Base-by-base conservation (phyloP, 2,113 vertebrate species). In the Lucifuga dentata region DNA sequence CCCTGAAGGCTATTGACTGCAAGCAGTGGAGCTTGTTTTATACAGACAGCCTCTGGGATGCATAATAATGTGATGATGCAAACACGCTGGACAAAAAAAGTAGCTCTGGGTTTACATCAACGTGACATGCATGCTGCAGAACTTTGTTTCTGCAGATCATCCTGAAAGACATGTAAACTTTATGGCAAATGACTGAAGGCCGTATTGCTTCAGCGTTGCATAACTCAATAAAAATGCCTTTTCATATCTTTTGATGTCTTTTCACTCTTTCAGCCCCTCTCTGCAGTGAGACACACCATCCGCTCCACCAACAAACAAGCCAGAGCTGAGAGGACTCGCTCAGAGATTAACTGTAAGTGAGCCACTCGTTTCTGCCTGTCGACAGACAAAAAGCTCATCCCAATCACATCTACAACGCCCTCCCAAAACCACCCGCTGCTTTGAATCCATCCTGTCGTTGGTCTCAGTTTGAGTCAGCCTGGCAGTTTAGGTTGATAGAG, bases 301-400 rank as follows among this genome's bases (percentile, higher is more conserved):
- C 95, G 95, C 62, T 98, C 98, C 56, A 94, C 93, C 26, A 97
- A 95, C 89, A 95, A 96, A 87, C 94, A 94, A 1, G 63, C 92
- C 56, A 87, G 96, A 80, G 93, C 95, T 3, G 96, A 98, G 80
- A 94, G 94, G 76, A 98, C 97, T 0, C 96, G 93, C 0, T 98
- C 98, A 0, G 97, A 99, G 93, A 96, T 98, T 0, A 94, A 98
- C 84, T 98, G 98, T 99, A 88, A 94, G 98, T 96, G 16, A 69
- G 43, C 73, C 66, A 38, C 46, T 52, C 56, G 5, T 13, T 38
- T 7, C 15, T 36, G 24, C 24, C 52, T 24, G 15, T 56, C 21
- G 26, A 26, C 21, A 26, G 20, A 20, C 39, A 51, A 36, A 23
- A 23, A 39, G 9, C 21, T 16, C 29, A 29, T 45, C 23, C 7